A percentile compares a stretch with the other conserved stretches of the same genome.
Conservation (phyloP, 2,113 vertebrate genomes). For the Zosterops borbonicus region DNA sequence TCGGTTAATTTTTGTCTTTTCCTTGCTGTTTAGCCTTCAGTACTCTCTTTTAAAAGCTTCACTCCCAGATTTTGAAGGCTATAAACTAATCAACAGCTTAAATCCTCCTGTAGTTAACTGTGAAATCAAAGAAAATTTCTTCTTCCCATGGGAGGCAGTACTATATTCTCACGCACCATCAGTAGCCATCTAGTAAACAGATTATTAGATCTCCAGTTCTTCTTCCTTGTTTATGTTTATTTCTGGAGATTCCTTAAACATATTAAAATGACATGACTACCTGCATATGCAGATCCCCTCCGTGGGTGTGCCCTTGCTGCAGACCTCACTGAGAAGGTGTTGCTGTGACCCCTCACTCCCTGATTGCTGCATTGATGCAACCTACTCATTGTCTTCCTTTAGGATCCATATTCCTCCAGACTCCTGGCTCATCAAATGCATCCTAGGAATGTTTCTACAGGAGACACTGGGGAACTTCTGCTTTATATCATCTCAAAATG, state of each 20-base stretch:
- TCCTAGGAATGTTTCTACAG: neutral
- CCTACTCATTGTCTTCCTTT: neutral
- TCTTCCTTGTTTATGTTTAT: neutral
- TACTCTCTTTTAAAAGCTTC: neutral
- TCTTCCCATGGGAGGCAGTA: neutral
- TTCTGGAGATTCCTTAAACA: neutral
- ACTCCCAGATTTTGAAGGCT: neutral
- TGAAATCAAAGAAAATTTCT: neutral
- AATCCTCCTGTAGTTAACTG: neutral
- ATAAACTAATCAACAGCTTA: neutral
- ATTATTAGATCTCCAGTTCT: neutral
- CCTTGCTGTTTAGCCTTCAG: neutral
- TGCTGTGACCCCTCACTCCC: neutral
- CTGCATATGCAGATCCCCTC: neutral
- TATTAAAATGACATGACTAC: neutral
- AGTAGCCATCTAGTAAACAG: neutral
- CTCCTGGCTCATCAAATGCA: neutral
- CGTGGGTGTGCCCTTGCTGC: neutral
- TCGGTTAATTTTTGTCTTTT: neutral
- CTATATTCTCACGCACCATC: neutral
- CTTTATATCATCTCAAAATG: neutral
- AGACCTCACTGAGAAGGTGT: neutral
- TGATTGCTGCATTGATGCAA: neutral
- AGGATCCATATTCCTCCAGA: neutral
- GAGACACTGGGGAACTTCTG: neutral